Base-by-base conservation (phyloP, 2,888 invertebrate species). In the Phanerotoma sp. region DNA sequence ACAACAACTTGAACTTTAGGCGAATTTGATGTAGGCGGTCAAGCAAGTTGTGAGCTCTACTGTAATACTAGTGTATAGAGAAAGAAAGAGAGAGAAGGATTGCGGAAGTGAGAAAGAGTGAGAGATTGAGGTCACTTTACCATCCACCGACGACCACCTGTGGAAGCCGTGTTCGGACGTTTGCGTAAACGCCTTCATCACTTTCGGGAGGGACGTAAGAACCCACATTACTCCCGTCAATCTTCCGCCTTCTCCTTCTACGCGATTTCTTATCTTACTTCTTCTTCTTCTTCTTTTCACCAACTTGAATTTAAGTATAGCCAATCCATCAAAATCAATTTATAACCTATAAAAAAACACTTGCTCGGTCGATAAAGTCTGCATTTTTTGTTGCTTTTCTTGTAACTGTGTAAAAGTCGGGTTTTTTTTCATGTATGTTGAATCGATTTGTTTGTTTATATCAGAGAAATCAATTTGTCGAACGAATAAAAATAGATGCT, bases 111-210 rank as follows among this genome's bases (percentile, higher is more conserved):
- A 38, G 35, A 41, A 44, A 49, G 38, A 42, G 33, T 48, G 32
- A 50, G 47, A 20, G 48, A 33, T 45, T 33, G 56, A 53, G 48
- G 56, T 54, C 41, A 55, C 25, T 42, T 47, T 20, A 42, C 30
- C 25, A 52, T 40, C 51, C n/a, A n/a, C n/a, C n/a, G n/a, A n/a
- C 56, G 56, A 61, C 62, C 62, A 62, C 61, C 61, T 61, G 75
- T 75, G 68, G 75, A 72, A 73, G 72, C 70, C 18, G 48, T 51
- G 47, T 51, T 55, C 53, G 59, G 56, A 59, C 51, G 56, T 58
- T 59, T 58, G 55, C 56, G 62, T 52, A 54, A 45, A 54, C 51
- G 62, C 64, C 61, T 61, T 45, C 51, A 51, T 54, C 37, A 47
- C 46, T 41, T 50, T 32, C 22, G 30, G 46, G n/a, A 46, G 41